Conservation (phyloP, 53 echinoderm and acorn worm genomes). For the Crossaster papposus region DNA sequence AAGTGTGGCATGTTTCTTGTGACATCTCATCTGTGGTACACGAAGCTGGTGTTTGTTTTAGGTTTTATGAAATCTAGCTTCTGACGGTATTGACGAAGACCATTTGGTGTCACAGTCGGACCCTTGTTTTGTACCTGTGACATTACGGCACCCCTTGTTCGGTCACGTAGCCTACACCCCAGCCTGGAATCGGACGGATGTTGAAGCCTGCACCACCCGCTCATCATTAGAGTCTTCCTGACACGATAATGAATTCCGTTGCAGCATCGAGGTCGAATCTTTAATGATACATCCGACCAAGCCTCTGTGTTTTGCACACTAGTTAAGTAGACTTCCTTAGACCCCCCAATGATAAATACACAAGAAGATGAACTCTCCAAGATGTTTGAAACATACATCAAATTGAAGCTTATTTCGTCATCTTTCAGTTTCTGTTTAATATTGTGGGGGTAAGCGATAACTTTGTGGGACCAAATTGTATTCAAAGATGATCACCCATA, state of each 20-base stretch:
- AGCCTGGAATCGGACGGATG: neutral
- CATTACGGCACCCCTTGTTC: neutral
- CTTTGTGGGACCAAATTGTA: no score
- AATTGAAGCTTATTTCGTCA: no score
- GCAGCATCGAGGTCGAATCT: constrained; percentile 27
- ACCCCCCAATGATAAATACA: no score
- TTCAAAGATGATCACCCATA: no score
- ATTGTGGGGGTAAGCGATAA: no score
- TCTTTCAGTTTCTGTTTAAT: no score
- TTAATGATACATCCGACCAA: constrained; percentile 3
- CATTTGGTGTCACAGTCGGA: neutral
- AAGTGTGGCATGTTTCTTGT: neutral
- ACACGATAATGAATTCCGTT: constrained; percentile 5
- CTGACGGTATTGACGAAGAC: neutral
- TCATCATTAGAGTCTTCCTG: neutral
- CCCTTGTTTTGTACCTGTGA: neutral
- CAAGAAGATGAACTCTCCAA: no score
- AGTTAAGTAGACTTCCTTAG: no score
- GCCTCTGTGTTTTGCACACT: no score
- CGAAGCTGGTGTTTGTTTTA: neutral
- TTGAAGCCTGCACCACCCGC: constrained; percentile 30
- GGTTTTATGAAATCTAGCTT: neutral
- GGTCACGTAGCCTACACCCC: neutral
- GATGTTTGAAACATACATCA: no score
- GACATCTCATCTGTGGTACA: neutral